A percentile compares a stretch with the other conserved stretches of the same genome.
These are phyloP conservation scores for Agrochola lychnidis DNA, from an alignment of 2,888 invertebrate species.

Conservation along the genomic window DNA sequence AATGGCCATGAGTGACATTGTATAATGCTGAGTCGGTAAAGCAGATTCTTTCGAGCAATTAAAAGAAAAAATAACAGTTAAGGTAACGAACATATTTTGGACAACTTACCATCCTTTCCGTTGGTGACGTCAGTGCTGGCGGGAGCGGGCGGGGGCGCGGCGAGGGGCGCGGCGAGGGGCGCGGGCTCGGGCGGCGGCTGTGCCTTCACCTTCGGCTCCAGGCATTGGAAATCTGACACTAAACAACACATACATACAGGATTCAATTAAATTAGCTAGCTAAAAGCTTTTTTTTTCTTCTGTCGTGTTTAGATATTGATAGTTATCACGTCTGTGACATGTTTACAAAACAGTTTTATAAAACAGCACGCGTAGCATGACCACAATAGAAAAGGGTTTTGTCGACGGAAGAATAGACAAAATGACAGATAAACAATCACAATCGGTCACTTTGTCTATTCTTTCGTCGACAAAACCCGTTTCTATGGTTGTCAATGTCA, in stretches of 20 bases:
- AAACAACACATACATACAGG: conserved; percentile 11
- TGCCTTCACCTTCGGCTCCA: conserved; percentile 69
- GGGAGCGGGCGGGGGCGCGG: not conserved
- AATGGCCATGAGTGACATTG: too few species aligned
- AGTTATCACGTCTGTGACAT: too few species aligned
- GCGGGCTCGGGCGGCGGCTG: not conserved
- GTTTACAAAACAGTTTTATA: too few species aligned
- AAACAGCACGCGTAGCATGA: too few species aligned
- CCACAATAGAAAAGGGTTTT: too few species aligned
- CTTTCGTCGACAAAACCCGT: too few species aligned
- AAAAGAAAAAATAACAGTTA: not conserved
- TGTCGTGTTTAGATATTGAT: too few species aligned
- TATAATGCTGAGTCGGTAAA: not conserved
- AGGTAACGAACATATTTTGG: not conserved
- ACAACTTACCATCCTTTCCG: conserved; percentile 23
- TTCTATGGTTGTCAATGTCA: too few species aligned
- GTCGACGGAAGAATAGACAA: too few species aligned
- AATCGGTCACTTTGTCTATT: too few species aligned
- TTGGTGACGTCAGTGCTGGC: conserved; percentile 1
- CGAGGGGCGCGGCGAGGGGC: not conserved
- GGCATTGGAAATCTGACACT: conserved; percentile 80
- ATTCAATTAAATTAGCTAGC: not conserved
- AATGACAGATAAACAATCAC: too few species aligned
- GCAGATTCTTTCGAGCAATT: not conserved
- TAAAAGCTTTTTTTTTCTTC: not conserved